Base-by-base conservation (phyloP, 2,797 vertebrate genomes). In the Hippoglossus hippoglossus region DNA sequence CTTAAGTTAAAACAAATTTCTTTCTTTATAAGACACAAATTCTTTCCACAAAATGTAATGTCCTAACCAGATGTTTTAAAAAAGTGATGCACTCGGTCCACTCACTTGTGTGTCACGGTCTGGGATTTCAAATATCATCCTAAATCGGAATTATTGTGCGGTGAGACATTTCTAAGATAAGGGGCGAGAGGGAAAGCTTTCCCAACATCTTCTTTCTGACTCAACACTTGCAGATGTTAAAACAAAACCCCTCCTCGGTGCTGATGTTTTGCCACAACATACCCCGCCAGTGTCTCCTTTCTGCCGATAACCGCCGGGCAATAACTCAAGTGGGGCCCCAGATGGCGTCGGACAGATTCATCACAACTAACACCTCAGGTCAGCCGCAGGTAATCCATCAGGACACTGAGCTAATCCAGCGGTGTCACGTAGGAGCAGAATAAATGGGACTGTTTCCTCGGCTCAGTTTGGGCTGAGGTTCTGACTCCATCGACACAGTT, bases 311-410 rank as follows among this genome's bases (percentile, higher is more conserved):
- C 92, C 87, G 92, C 91, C 91, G 92, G 93, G 93, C 95, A 92
- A 95, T 96, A 95, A 96, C 94, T 97, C 95, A 88, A 81, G 87
- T 77, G 93, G 95, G 95, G 95, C 94, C 93, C 94, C 96, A 98
- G 96, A 96, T 97, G 96, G 95, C 94, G 96, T 94, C 93, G 94
- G 96, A 96, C 95, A 95, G 96, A 95, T 96, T 97, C 96, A 98
- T 97, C 95, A 95, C 94, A 92, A 93, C 94, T 90, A 92, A 93
- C 93, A 79, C 93, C 89, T 89, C 88, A 94, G 95, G 95, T 95
- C 96, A 94, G 88, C 93, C 87, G 84, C 95, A 95, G 94, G 96
- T 97, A 96, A 98, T 98, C 95, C 94, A 95, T 97, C 96, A 97
- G 90, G 87, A 87, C 59, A 63, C 93, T 85, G 90, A 91, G 94